Percentiles rank a stretch among this genome's conserved stretches.
Conservation (phyloP, 2,888 invertebrate species). For the Plagiodera versicolora region DNA sequence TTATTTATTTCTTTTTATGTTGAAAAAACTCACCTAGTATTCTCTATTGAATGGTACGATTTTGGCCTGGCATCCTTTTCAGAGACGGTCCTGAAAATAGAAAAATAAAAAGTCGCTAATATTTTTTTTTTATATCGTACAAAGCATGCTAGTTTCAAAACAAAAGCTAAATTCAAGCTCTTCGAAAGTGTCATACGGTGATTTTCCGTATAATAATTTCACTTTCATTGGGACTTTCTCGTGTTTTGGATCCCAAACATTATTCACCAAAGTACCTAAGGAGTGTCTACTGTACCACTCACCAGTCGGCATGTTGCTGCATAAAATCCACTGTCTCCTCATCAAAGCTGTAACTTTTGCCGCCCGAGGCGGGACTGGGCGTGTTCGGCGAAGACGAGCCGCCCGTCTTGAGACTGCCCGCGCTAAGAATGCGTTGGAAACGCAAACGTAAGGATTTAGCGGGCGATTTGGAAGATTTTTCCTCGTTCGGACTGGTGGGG, state of each 20-base stretch:
- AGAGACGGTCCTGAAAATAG: slow-evolving; percentile 16
- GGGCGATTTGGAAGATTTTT: slow-evolving; percentile 31
- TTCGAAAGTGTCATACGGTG: no score
- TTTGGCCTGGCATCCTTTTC: slow-evolving; percentile 15
- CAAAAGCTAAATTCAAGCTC: no score
- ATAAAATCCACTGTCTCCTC: slow-evolving; percentile 28
- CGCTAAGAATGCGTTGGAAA: slow-evolving; percentile 42
- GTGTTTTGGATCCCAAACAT: no score
- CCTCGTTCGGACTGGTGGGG: slow-evolving; percentile 23
- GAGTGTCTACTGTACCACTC: not conserved
- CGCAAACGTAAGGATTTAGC: slow-evolving; percentile 36
- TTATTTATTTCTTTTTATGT: not conserved
- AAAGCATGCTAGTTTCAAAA: not conserved
- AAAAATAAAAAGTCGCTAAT: no score
- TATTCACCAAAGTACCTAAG: no score
- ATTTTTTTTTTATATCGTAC: no score
- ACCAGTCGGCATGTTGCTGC: slow-evolving; percentile 24
- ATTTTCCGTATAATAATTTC: no score
- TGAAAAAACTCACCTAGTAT: slow-evolving; percentile 14
- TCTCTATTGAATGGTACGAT: slow-evolving; percentile 9
- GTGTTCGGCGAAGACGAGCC: slow-evolving; percentile 23
- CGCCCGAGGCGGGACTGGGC: slow-evolving; percentile 21
- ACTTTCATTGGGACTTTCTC: no score
- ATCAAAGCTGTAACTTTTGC: slow-evolving; percentile 29
- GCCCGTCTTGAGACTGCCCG: slow-evolving; percentile 36